These are phyloP conservation scores for Meleagris gallopavo DNA, from an alignment of 2,113 vertebrate species.

Conservation along the genomic window DNA sequence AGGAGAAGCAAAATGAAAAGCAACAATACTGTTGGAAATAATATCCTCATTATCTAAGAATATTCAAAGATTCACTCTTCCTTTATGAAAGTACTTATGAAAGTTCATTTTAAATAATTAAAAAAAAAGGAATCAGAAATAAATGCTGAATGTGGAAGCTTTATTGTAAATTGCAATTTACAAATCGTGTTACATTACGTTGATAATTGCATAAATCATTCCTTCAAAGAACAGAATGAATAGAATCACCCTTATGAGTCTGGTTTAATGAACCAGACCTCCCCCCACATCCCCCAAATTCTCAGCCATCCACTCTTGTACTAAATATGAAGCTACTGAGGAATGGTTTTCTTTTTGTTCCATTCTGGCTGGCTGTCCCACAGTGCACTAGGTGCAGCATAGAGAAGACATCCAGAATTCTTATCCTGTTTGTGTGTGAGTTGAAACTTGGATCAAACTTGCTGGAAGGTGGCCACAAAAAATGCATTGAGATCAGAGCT, in stretches of 20 bases:
- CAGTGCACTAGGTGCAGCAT: fast-evolving
- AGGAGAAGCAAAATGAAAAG: neutral
- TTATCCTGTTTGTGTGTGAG: fast-evolving
- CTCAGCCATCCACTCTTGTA: neutral
- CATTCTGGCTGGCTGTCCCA: neutral
- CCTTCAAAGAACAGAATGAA: neutral
- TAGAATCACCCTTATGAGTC: neutral
- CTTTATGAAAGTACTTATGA: neutral
- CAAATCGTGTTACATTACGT: neutral
- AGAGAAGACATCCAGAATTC: neutral
- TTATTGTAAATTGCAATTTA: neutral
- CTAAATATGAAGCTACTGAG: neutral
- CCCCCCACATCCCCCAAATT: neutral
- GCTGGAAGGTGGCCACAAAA: neutral
- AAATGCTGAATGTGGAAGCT: neutral
- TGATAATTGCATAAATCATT: neutral
- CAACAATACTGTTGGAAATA: neutral
- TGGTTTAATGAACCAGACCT: neutral
- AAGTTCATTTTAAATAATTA: neutral
- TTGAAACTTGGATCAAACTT: neutral
- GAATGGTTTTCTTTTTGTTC: neutral
- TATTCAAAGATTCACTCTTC: neutral
- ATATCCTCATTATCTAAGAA: neutral
- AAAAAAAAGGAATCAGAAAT: neutral
- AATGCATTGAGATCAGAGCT: neutral